A percentile compares a stretch with the other conserved stretches of the same genome.
Evolutionary conservation across 2,888 invertebrate genomes (phyloP).

Genomic region (Watsonalla binaria): DNA sequence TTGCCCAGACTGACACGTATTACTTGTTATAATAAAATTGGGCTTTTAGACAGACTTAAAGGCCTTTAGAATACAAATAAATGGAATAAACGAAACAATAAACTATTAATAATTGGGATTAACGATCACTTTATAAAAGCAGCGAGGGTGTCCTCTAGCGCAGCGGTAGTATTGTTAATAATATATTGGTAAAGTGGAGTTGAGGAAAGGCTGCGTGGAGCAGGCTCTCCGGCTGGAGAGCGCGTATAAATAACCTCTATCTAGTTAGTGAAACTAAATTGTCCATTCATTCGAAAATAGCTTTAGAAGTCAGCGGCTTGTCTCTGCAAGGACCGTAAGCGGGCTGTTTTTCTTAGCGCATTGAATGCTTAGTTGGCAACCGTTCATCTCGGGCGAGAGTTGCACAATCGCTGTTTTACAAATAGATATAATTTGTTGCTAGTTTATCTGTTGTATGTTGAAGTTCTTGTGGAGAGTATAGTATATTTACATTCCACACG

Average conservation of each 20-base stretch:
- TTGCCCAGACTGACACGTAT: too few species aligned
- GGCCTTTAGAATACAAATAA: too few species aligned
- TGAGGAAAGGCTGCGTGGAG: background rate
- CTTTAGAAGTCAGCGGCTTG: constrained; percentile 15
- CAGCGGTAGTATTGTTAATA: background rate
- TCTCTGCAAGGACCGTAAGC: constrained; percentile 11
- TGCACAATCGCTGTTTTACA: background rate
- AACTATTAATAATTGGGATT: too few species aligned
- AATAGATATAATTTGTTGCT: background rate
- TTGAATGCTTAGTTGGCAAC: background rate
- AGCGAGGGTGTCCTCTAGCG: too few species aligned
- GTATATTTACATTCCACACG: too few species aligned
- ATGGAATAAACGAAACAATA: too few species aligned
- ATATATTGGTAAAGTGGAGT: background rate
- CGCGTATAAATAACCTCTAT: constrained; percentile 2
- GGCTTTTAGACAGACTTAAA: too few species aligned
- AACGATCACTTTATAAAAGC: too few species aligned
- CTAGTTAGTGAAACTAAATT: constrained; percentile 12
- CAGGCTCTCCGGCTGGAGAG: background rate
- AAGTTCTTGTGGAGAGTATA: too few species aligned
- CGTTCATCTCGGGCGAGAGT: background rate
- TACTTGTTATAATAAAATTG: too few species aligned
- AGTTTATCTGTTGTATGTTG: background rate
- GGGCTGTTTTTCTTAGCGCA: constrained; percentile 9
- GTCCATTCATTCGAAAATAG: constrained; percentile 13